Conservation (phyloP, 2,888 invertebrate species). For the Cryptus viduatorius region DNA sequence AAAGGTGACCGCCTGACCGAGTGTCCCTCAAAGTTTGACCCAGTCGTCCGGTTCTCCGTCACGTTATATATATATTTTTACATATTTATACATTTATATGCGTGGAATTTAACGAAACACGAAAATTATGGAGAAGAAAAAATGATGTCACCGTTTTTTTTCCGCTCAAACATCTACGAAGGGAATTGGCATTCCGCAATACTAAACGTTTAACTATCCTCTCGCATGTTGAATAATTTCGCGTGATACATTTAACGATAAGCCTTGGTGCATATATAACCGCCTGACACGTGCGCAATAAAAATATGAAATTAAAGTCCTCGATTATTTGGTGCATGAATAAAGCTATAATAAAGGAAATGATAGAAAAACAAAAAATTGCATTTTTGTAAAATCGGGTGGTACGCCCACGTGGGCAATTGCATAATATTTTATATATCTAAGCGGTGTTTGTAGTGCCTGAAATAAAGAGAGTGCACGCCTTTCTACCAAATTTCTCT, state of each 20-base stretch:
- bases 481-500: not conserved
- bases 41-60: slow-evolving; percentile 42
- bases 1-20: slow-evolving; percentile 74
- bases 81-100: not conserved
- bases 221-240: not conserved
- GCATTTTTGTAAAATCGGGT: not conserved
- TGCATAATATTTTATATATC: not conserved
- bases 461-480: not conserved
- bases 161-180: not conserved
- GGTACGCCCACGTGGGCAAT: not conserved
- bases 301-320: not conserved
- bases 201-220: not conserved
- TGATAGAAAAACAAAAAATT: not conserved
- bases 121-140: not conserved
- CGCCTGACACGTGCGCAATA: not conserved
- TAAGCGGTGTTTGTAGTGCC: not conserved
- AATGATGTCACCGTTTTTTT: not conserved
- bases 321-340: not conserved
- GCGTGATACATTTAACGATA: not conserved
- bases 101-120: not conserved
- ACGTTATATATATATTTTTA: not conserved
- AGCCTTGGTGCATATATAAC: not conserved
- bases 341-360: not conserved
- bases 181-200: not conserved
- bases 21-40: slow-evolving; percentile 74